Conservation (phyloP, 2,797 vertebrate genomes). For the Eupleurogrammus muticus region DNA sequence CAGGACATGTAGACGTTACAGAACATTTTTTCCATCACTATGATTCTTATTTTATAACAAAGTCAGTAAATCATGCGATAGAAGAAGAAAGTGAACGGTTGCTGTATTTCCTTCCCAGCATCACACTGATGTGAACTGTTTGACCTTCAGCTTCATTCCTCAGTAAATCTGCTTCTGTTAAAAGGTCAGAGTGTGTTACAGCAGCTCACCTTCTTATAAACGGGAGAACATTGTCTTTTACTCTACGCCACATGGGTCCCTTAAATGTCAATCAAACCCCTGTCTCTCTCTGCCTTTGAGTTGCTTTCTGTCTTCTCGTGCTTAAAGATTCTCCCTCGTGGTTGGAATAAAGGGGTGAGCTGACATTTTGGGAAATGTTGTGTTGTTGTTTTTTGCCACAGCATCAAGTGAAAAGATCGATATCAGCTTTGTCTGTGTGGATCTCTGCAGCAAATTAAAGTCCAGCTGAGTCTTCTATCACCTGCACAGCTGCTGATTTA, state of each 20-base stretch:
- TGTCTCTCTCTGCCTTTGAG: neutral
- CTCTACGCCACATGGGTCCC: conserved; percentile 27
- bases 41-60: neutral
- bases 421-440: conserved; percentile 6
- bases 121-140: conserved; percentile 2
- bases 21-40: too few relatives aligned
- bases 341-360: conserved; percentile 6
- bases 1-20: too few relatives aligned
- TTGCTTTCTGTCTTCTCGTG: neutral
- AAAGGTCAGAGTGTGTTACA: conserved; percentile 25
- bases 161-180: conserved; percentile 18
- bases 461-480: neutral
- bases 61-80: neutral
- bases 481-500: too few relatives aligned
- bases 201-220: too few relatives aligned
- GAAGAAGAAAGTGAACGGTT: neutral
- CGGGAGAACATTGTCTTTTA: conserved; percentile 32
- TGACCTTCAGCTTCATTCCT: neutral
- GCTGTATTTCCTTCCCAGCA: neutral
- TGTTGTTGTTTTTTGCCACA: neutral
- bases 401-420: conserved; percentile 1
- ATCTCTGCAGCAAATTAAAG: neutral
- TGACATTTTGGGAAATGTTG: conserved; percentile 20
- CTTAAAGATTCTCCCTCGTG: neutral
- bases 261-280: conserved; percentile 58